phyloP scores from a whole-genome alignment of 2,113 vertebrate genomes.

The Uria lomvia region DNA sequence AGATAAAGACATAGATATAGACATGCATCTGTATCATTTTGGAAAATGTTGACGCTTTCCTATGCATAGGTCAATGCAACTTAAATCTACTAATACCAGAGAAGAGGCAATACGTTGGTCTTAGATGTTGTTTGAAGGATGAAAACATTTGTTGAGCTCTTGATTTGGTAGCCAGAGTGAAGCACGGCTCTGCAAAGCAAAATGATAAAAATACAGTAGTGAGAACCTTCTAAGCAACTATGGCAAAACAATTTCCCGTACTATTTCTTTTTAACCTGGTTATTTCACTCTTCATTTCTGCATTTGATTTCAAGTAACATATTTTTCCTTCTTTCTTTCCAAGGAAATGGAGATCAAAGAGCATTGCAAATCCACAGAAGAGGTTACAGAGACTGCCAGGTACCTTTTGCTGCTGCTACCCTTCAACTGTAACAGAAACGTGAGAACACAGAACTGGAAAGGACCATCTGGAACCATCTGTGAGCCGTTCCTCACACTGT shows the following conservation, averaged over 20 bases:
- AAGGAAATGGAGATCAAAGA: neutral
- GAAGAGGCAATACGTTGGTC: neutral
- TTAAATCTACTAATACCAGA: neutral
- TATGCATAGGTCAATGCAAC: neutral
- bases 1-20: neutral
- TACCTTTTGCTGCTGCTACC: slow-evolving; percentile 39
- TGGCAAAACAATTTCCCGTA: neutral
- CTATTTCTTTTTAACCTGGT: neutral
- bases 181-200: neutral
- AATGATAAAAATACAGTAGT: neutral
- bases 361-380: neutral
- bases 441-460: slow-evolving; percentile 53
- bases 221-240: neutral
- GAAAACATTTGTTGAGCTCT: neutral
- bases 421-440: slow-evolving; percentile 37
- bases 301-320: neutral
- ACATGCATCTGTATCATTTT: neutral
- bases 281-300: neutral
- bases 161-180: neutral
- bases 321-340: neutral
- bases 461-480: slow-evolving; percentile 68
- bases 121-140: neutral
- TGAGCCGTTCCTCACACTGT: slow-evolving; percentile 10
- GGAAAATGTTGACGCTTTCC: neutral
- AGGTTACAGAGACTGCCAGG: neutral